Evolutionary conservation across 2,797 vertebrate genomes (phyloP).

Genomic region (Platalea minor): DNA sequence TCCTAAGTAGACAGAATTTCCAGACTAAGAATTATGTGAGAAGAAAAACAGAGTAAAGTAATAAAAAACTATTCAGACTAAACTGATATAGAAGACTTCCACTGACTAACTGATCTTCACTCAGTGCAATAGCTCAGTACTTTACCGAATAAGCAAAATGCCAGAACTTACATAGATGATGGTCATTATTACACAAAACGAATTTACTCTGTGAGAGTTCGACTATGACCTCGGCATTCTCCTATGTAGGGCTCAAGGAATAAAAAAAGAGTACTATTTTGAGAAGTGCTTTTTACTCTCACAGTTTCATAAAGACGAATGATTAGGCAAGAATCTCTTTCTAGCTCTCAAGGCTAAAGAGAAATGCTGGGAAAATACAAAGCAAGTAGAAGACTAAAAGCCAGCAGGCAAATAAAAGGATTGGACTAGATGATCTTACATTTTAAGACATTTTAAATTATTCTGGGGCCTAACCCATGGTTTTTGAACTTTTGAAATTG

Average conservation of each 20-base stretch:
- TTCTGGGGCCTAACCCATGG: neutral
- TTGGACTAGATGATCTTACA: neutral
- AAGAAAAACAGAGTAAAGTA: constrained; percentile 11
- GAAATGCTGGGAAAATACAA: neutral
- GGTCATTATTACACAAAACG: neutral
- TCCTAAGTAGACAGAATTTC: constrained; percentile 49
- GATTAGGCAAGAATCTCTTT: neutral
- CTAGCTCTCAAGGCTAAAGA: neutral
- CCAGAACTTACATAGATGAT: neutral
- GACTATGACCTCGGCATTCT: neutral
- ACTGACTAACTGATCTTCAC: neutral
- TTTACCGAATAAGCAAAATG: neutral
- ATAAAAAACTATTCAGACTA: neutral
- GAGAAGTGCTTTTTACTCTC: constrained; percentile 9
- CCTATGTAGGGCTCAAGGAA: neutral
- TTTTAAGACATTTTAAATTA: neutral
- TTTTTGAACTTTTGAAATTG: neutral
- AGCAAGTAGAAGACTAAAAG: neutral
- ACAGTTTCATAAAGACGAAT: neutral
- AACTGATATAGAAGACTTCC: neutral
- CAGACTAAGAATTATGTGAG: constrained; percentile 36
- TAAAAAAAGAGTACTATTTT: constrained; percentile 8
- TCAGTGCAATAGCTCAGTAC: neutral
- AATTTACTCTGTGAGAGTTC: neutral
- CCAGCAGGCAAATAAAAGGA: neutral